Base-by-base conservation (phyloP, 2,888 invertebrate species). In the Microctonus brassicae region DNA sequence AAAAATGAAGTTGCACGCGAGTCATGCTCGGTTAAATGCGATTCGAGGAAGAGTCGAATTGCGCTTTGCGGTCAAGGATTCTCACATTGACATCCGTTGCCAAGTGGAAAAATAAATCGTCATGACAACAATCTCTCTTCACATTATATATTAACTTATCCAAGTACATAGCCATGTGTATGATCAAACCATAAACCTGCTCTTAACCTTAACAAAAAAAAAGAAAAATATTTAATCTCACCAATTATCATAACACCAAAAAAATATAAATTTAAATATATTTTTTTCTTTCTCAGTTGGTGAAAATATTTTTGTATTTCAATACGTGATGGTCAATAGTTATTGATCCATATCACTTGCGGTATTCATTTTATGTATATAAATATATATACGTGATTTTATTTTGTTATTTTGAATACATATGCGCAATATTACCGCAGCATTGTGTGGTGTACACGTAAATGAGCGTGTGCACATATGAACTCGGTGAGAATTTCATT, bases 401-500 rank as follows among this genome's bases (percentile, higher is more conserved):
- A 39, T 39, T 17, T 29, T 17, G 17, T 47, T n/a, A 7, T 17
- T 39, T 13, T 39, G n/a, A 7, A 17, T 47, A 47, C 5, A 6
- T n/a, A 17, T 17, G 47, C 5, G 6, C 7, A 47, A 63, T 47
- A 63, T 58, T 66, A 76, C 74, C 74, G 55, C 73, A 73, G 73
- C 63, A 69, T 72, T 75, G 71, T 71, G 52, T 57, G 64, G 67
- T 53, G 60, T 33, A 55, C 5, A 47, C 17, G 17, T 47, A 17
- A 17, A 47, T 47, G 17, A 9, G n/a, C 17, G 17, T 47, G 7
- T n/a, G 17, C 17, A 47, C 47, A 17, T 47, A 47, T n/a, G 20
- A 39, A 72, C 47, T 63, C 63, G 79, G 80, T 83, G 82, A 81
- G 82, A 84, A 83, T 82, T 81, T 79, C 78, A 79, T 78, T 76